Evolutionary conservation across 2,797 vertebrate genomes (phyloP).

Genomic region (Xenentodon cancila): DNA sequence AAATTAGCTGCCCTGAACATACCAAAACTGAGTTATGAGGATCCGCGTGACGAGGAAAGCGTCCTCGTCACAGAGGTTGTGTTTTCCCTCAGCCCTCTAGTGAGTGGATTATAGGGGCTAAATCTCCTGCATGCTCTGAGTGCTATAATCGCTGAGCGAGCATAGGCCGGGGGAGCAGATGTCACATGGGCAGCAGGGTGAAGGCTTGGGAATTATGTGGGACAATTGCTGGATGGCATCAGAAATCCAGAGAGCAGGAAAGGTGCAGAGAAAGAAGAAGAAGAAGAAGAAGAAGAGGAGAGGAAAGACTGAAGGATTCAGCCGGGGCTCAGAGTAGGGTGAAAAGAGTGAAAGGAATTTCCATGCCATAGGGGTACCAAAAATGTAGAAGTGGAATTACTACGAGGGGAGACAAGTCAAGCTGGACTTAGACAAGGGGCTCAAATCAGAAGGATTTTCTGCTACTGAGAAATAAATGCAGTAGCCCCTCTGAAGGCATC

Average conservation of each 20-base stretch:
- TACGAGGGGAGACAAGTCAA: slow-evolving; percentile 53
- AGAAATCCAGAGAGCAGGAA: slow-evolving; percentile 46
- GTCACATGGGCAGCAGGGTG: slow-evolving; percentile 82
- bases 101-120: slow-evolving; percentile 83
- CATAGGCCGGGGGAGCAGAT: slow-evolving; percentile 79
- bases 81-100: slow-evolving; percentile 68
- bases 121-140: slow-evolving; percentile 82
- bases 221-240: slow-evolving; percentile 76
- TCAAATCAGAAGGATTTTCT: slow-evolving; percentile 34
- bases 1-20: slow-evolving; percentile 22
- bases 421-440: slow-evolving; percentile 52
- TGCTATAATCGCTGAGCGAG: slow-evolving; percentile 82
- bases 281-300: slow-evolving; percentile 15
- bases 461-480: slow-evolving; percentile 35
- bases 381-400: slow-evolving; percentile 51
- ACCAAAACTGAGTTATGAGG: slow-evolving; percentile 43
- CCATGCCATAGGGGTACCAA: slow-evolving; percentile 28
- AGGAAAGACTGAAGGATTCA: slow-evolving; percentile 40
- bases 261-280: slow-evolving; percentile 11
- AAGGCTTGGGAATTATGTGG: slow-evolving; percentile 81
- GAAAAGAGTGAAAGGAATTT: slow-evolving; percentile 16
- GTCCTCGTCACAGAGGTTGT: slow-evolving; percentile 56
- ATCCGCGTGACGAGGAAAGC: slow-evolving; percentile 24
- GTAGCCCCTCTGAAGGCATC: slow-evolving; percentile 34
- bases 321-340: slow-evolving; percentile 1